These are phyloP conservation scores for Scaptomyza flava DNA, from an alignment of 2,888 invertebrate species.

Conservation along the genomic window DNA sequence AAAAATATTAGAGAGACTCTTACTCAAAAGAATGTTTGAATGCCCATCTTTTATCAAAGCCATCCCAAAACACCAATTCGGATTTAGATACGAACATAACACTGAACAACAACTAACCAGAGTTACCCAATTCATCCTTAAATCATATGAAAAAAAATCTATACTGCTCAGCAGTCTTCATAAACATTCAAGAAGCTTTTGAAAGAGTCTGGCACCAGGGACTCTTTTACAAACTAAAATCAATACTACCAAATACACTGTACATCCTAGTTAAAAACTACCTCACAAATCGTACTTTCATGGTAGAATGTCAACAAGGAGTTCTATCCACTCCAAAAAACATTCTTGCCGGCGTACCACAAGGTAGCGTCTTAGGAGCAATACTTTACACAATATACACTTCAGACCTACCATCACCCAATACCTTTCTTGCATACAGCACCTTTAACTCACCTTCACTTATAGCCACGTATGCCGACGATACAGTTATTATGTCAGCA, in stretches of 20 bases:
- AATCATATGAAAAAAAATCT: too few relatives aligned
- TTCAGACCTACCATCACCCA: not conserved
- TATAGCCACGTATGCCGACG: not conserved
- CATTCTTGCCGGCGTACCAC: too few relatives aligned
- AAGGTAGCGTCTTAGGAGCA: too few relatives aligned
- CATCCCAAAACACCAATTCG: conserved; percentile 10
- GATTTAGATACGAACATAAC: not conserved
- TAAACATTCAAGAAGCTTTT: not conserved
- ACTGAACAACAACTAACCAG: not conserved
- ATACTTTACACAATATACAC: conserved; percentile 4
- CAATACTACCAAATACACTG: too few relatives aligned
- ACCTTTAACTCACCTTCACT: not conserved
- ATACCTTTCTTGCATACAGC: not conserved
- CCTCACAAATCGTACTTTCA: too few relatives aligned
- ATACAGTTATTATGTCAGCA: not conserved
- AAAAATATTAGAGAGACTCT: conserved; percentile 5
- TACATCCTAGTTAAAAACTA: too few relatives aligned
- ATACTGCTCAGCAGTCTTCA: too few relatives aligned
- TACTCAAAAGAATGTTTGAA: conserved; percentile 5
- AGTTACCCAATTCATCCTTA: conserved; percentile 2
- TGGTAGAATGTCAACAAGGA: too few relatives aligned
- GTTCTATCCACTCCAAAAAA: too few relatives aligned
- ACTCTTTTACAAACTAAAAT: too few relatives aligned
- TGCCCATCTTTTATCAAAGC: not conserved
- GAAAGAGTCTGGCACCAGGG: not conserved